Evolutionary conservation across 2,888 invertebrate genomes (phyloP).

Genomic region (Yponomeuta evonymella): DNA sequence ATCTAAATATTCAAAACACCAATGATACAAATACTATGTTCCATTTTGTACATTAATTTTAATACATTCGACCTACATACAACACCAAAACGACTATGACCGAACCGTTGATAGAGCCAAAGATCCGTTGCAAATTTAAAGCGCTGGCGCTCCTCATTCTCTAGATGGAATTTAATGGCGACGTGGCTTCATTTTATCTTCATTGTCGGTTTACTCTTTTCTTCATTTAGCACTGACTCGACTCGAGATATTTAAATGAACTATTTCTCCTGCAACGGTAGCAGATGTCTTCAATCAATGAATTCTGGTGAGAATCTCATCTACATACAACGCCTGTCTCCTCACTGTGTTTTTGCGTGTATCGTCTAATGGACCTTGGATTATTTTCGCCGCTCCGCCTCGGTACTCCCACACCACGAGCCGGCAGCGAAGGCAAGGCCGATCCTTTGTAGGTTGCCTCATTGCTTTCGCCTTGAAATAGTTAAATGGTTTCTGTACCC

Average conservation of each 20-base stretch:
- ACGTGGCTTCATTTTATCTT: background rate
- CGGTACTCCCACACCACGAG: constrained; percentile 55
- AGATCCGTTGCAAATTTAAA: constrained; percentile 50
- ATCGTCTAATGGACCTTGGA: constrained; percentile 19
- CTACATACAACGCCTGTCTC: background rate
- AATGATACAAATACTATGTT: constrained; percentile 28
- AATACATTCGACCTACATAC: constrained; percentile 60
- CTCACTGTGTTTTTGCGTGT: constrained; percentile 3
- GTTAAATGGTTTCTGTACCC: constrained; percentile 59
- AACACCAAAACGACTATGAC: constrained; percentile 48
- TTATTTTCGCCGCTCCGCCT: constrained; percentile 32
- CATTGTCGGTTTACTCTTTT: background rate
- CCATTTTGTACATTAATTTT: constrained; percentile 24
- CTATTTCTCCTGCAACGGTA: background rate
- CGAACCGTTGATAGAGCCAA: constrained; percentile 63
- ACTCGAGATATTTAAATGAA: too few species aligned
- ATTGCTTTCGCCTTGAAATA: constrained; percentile 70
- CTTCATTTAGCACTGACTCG: too few species aligned
- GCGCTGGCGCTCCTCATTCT: constrained; percentile 23
- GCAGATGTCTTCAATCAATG: background rate
- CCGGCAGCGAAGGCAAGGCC: constrained; percentile 61
- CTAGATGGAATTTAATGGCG: constrained; percentile 4
- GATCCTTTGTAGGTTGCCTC: constrained; percentile 68
- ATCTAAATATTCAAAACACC: constrained; percentile 5
- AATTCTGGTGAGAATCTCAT: background rate